Evolutionary conservation across 1,140 invertebrate species (phyloP).

Genomic region (Drosophila sp.): DNA sequence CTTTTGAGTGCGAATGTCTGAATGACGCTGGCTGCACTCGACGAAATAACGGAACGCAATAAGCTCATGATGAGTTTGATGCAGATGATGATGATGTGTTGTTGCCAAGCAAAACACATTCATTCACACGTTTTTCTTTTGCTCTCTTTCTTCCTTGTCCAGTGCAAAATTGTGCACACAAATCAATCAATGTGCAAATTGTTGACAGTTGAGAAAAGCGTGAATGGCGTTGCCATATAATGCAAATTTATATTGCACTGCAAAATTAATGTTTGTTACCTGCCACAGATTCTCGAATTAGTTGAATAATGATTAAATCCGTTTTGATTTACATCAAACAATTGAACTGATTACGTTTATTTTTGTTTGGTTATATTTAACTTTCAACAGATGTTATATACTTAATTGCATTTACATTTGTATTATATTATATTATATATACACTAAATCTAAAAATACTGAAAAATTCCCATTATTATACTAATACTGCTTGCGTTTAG

Average conservation of each 20-base stretch:
- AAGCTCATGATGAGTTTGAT: constrained; percentile 9
- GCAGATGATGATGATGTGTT: constrained; percentile 1
- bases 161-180: constrained; percentile 15
- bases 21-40: constrained; percentile 54
- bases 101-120: constrained; percentile 33
- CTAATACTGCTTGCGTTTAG: constrained; percentile 10
- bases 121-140: constrained; percentile 20
- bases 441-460: constrained; percentile 2
- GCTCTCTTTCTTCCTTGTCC: constrained; percentile 2
- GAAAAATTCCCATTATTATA: constrained; percentile 16
- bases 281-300: not conserved
- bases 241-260: constrained; percentile 1
- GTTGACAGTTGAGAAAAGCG: constrained; percentile 37
- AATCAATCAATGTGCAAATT: constrained; percentile 34
- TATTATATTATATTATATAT: too few species aligned
- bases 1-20: constrained; percentile 36
- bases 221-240: constrained; percentile 16
- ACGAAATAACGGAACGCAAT: constrained; percentile 31
- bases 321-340: not conserved
- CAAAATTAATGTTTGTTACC: not conserved
- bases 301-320: not conserved
- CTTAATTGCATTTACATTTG: not conserved
- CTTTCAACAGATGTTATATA: constrained; percentile 3
- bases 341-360: not conserved
- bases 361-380: not conserved